A percentile compares a stretch with the other conserved stretches of the same genome.
Conservation (phyloP, 2,113 vertebrate genomes). For the Xyliphius kryptos region DNA sequence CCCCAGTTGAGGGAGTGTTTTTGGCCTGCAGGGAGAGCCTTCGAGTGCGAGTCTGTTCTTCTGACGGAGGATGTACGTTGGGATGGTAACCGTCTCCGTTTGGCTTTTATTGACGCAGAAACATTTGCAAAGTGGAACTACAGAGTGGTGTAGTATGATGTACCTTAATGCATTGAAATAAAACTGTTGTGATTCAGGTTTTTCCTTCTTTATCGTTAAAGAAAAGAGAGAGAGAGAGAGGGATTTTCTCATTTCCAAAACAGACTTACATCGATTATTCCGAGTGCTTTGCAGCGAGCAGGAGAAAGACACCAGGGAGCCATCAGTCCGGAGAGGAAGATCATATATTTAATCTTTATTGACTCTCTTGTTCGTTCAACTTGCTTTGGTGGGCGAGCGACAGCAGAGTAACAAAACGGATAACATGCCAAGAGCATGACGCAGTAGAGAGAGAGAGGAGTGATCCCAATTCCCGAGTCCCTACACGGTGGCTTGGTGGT, state of each 20-base stretch:
- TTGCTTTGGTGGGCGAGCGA: no score
- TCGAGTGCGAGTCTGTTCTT: constrained; percentile 48
- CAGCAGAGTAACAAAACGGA: constrained; percentile 36
- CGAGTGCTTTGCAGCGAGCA: constrained; percentile 42
- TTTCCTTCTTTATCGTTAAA: no score
- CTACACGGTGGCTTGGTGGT: no score
- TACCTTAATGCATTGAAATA: no score
- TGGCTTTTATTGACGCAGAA: no score
- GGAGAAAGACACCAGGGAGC: constrained; percentile 37
- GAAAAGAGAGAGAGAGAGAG: no score
- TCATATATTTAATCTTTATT: constrained; percentile 61
- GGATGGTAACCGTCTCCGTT: neutral
- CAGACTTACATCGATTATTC: constrained; percentile 52
- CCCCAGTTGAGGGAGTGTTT: constrained; percentile 52
- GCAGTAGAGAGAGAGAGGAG: no score
- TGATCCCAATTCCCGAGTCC: no score
- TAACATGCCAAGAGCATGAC: no score
- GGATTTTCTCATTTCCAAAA: constrained; percentile 10
- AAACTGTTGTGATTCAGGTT: no score
- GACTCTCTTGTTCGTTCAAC: constrained; percentile 29
- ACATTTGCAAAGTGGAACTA: no score
- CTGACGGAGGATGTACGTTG: constrained; percentile 6
- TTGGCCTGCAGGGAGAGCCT: constrained; percentile 50
- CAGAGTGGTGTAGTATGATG: no score
- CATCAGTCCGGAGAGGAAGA: constrained; percentile 50